Evolutionary conservation across 2,888 invertebrate genomes (phyloP), one percentile per base, ranked within the genome.

Genomic region (Eudasyphora cyanicolor): DNA sequence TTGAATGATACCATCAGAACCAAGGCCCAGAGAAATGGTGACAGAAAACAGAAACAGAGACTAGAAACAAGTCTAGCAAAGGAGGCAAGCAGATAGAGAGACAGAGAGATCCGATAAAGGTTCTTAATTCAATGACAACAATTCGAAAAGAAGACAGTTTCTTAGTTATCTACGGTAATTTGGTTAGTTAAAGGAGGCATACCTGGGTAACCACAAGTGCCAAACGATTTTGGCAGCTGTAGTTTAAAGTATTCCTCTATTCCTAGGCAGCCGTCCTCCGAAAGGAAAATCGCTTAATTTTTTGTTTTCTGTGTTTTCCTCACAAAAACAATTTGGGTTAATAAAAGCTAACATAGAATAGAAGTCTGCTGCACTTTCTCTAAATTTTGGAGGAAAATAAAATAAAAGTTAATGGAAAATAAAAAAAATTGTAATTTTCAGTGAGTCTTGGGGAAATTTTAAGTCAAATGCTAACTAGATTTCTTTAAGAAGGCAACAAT

Each of bases 181-280:
- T 57, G 57, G 57, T 57, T 57, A 57, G 57, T 27, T 24, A 27
- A 17, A 8, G 17, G 6, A 49, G 49, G 19, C 5, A n/a, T 49
- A 2, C 49, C 14, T n/a, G n/a, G 3, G n/a, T 14, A 17, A 57
- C 57, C 57, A 27, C 8, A 27, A 57, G 24, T 45, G 45, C 45
- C 24, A 57, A 57, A 12, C 57, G 57, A 24, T 14, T 57, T 54
- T 27, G 24, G 24, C 24, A 12, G 27, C 57, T 8, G n/a, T 45
- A 27, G 4, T 21, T 21, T 71, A 24, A 35, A 71, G 67, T 38
- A 81, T 73, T 76, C 17, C 71, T 76, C 73, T 38, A 81, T 76
- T 76, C 12, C 73, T 38, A 81, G 81, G 81, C 12, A 57, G 14
- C 5, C n/a, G n/a, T n/a, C 57, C 10, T 5, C 1, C 14, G 57